A percentile compares a stretch with the other conserved stretches of the same genome.
phyloP scores from a whole-genome alignment of 2,797 vertebrate genomes.

The Epinephelus malabaricus region DNA sequence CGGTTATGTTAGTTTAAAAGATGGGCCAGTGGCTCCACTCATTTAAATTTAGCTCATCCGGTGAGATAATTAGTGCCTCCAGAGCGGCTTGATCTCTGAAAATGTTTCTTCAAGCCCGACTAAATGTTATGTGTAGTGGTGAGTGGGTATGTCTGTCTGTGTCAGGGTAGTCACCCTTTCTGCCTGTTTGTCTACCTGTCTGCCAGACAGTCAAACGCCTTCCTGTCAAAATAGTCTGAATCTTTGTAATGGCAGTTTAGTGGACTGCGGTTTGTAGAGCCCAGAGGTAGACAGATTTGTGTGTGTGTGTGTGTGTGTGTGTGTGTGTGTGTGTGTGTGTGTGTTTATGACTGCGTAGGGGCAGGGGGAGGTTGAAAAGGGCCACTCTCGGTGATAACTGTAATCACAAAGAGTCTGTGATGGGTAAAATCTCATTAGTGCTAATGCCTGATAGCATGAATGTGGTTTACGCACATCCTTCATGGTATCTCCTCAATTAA shows the following conservation, averaged over 20 bases:
- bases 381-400: slow-evolving; percentile 61
- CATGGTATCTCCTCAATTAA: slow-evolving; percentile 49
- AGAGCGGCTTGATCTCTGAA: background rate
- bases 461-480: slow-evolving; percentile 55
- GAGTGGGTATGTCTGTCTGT: background rate
- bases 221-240: slow-evolving; percentile 31
- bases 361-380: slow-evolving; percentile 32
- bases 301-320: slow-evolving; percentile 24
- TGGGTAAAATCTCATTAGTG: slow-evolving; percentile 79
- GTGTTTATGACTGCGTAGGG: background rate
- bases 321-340: slow-evolving; percentile 3
- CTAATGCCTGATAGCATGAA: slow-evolving; percentile 73
- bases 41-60: background rate
- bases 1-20: slow-evolving; percentile 9
- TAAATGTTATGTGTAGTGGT: background rate
- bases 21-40: background rate
- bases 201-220: slow-evolving; percentile 1
- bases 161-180: background rate
- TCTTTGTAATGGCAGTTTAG: slow-evolving; percentile 13
- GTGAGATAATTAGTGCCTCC: slow-evolving; percentile 5
- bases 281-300: background rate
- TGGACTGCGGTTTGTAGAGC: slow-evolving; percentile 11
- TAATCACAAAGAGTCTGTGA: slow-evolving; percentile 73
- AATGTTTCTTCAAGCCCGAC: slow-evolving; percentile 9
- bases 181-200: slow-evolving; percentile 11